Conservation (phyloP, 2,797 vertebrate species). For the Chaunax sp. region DNA sequence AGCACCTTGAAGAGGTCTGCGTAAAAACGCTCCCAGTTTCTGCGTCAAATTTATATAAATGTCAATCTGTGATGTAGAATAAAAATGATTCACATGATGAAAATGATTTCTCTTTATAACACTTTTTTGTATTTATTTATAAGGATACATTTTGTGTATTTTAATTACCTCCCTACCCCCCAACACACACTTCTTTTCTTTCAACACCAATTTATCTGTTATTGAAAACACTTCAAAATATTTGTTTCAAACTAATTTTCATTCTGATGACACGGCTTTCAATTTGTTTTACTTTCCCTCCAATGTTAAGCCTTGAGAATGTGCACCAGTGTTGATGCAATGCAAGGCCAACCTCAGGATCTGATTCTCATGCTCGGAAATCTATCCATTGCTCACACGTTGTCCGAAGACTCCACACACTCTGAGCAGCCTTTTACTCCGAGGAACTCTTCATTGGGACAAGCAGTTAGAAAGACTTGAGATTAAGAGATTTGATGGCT, state of each 20-base stretch:
- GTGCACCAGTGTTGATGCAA: neutral
- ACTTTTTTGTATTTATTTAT: neutral
- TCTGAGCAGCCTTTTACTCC: conserved; percentile 32
- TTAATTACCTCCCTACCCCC: too few species aligned
- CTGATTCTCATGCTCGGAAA: conserved; percentile 27
- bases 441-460: conserved; percentile 8
- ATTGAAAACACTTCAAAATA: neutral
- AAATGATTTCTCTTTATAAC: rapidly evolving
- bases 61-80: too few species aligned
- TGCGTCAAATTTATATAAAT: neutral
- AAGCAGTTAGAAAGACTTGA: conserved; percentile 10
- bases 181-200: neutral
- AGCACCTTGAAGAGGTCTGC: neutral
- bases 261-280: neutral
- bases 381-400: conserved; percentile 1
- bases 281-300: neutral
- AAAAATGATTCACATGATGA: neutral
- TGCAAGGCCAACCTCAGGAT: conserved; percentile 9
- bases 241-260: neutral
- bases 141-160: too few species aligned
- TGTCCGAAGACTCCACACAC: conserved; percentile 21
- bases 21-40: neutral
- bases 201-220: neutral
- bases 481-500: conserved; percentile 34
- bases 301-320: neutral